Evolutionary conservation across 2,888 invertebrate species (phyloP).

Genomic region (Dryadula phaetusa): DNA sequence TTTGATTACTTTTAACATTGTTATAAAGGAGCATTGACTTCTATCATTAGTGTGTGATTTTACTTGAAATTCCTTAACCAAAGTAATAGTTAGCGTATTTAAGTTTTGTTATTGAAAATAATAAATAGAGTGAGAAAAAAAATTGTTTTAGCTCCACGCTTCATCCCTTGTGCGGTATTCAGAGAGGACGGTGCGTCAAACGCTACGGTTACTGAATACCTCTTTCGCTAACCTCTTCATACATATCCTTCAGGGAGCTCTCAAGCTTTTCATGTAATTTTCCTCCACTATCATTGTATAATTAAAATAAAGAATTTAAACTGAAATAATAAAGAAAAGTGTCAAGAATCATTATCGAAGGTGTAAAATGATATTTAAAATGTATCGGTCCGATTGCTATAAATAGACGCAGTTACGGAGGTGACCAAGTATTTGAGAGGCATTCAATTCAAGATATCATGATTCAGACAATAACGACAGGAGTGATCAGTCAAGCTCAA

Average conservation of each 20-base stretch:
- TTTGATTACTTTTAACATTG: conserved; percentile 45
- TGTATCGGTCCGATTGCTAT: conserved; percentile 18
- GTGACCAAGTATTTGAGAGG: conserved; percentile 37
- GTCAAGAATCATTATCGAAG: not conserved
- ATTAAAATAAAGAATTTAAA: too few relatives aligned
- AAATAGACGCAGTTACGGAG: conserved; percentile 31
- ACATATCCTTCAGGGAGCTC: too few relatives aligned
- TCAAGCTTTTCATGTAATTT: too few relatives aligned
- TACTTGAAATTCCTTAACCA: not conserved
- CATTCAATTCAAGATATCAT: conserved; percentile 47
- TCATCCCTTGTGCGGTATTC: too few relatives aligned
- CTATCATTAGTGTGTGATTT: conserved; percentile 11
- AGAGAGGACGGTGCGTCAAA: too few relatives aligned
- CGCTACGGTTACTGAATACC: too few relatives aligned
- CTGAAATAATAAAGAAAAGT: too few relatives aligned
- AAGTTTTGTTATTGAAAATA: not conserved
- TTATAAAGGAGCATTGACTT: conserved; percentile 32
- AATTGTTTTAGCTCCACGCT: too few relatives aligned
- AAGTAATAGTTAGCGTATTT: not conserved
- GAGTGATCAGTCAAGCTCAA: conserved; percentile 74
- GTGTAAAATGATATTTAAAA: not conserved
- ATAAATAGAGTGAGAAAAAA: too few relatives aligned
- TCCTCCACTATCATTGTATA: too few relatives aligned
- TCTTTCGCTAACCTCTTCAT: too few relatives aligned
- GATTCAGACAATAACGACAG: conserved; percentile 67